Conservation (phyloP, 2,113 vertebrate genomes). For the Tupaia chinensis region DNA sequence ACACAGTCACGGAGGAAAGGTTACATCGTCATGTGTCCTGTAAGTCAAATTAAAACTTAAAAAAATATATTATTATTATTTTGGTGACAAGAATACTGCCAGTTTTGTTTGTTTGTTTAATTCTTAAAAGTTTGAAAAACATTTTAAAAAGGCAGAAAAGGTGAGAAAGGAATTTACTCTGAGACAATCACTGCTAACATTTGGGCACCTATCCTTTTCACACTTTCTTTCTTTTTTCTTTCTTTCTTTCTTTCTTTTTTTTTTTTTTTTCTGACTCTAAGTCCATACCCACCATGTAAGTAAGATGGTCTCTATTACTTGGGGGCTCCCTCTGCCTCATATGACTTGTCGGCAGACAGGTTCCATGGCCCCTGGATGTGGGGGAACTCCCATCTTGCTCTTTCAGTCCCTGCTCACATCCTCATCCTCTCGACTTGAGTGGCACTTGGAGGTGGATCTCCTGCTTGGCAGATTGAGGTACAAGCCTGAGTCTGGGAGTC, state of each 20-base stretch:
- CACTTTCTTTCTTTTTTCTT: too few species aligned
- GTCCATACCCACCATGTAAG: background rate
- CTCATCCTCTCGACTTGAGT: accelerated
- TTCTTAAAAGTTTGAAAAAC: too few species aligned
- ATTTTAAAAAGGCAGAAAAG: too few species aligned
- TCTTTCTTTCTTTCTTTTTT: too few species aligned
- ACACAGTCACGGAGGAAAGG: background rate
- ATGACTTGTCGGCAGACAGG: background rate
- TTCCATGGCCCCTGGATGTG: too few species aligned
- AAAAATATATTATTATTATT: too few species aligned
- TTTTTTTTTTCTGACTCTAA: background rate
- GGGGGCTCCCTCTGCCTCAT: accelerated
- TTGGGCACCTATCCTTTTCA: too few species aligned
- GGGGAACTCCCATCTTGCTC: background rate
- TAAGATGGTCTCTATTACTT: background rate
- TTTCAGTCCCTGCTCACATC: background rate
- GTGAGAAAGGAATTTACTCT: too few species aligned
- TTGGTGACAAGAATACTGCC: too few species aligned
- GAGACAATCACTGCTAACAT: too few species aligned
- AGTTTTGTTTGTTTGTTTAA: too few species aligned
- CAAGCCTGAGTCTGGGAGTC: too few species aligned
- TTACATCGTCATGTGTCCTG: background rate
- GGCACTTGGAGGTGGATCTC: background rate
- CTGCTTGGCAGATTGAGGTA: background rate
- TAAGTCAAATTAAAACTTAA: background rate